Base-by-base conservation (phyloP, 2,797 vertebrate genomes). In the Enteromius trimaculatus region DNA sequence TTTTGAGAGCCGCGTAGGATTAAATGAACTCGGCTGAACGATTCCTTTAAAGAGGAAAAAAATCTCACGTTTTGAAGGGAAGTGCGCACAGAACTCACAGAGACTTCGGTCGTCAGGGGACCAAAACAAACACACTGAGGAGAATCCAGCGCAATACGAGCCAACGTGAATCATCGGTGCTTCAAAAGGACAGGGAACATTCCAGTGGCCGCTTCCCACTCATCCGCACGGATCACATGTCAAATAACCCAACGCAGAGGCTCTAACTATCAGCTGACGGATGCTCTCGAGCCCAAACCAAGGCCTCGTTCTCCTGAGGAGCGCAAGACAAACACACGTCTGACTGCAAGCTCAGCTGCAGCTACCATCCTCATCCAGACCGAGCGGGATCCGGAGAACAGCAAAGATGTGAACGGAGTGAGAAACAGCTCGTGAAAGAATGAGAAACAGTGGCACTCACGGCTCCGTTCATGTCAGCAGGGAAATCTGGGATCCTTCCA, bases 401-500 rank as follows among this genome's bases (percentile, higher is more conserved):
- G 26, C 44, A 23, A 74, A 16, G 21, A 55, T 75, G 71, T 53
- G 10, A 19, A 75, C 0, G 55, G 80, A 44, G 53, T 47, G 75
- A 65, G 55, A 83, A 31, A 70, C 51, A 29, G 26, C 66, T 66
- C 86, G 81, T 84, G 66, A 77, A 78, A 85, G 78, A 86, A 84
- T 83, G 84, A 90, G 86, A 89, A 86, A 76, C 49, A 91, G 92
- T 92, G 86, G 92, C 93, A 99, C 98, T 99, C 96, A 99, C 98
- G 88, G 96, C 92, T 92, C 94, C 95, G 90, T 97, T 95, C 96
- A 97, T 94, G 93, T 96, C 95, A 94, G 94, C 88, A 88, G 86
- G 87, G 89, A 87, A 94, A 93, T 92, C 92, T 89, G 91, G 95
- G 92, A 89, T 93, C 93, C 94, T 96, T 96, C 96, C 95, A 95